Evolutionary conservation across 2,113 vertebrate species (phyloP), one percentile per base, ranked within the genome.

Genomic region (Morphnarchus princeps): DNA sequence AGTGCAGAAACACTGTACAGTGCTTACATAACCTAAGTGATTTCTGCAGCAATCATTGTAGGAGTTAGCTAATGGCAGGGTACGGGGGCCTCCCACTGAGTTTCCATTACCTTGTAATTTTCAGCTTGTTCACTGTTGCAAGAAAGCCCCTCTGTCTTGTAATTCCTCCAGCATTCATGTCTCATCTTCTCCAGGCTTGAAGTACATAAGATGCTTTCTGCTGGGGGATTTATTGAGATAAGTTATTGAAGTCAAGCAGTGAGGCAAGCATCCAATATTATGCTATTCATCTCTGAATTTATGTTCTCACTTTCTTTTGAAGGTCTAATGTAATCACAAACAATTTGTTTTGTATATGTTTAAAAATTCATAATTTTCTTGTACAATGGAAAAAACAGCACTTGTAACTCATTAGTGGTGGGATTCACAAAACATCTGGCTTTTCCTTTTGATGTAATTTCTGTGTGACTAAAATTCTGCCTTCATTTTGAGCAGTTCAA

Each of bases 51-150:
- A 97, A 95, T 98, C 98, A 95, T 67, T 95, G 97, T 45, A 95
- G 97, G 96, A 97, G 97, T 98, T 96, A 96, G 98, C 97, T 98
- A 98, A 98, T 98, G 97, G 97, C 97, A 97, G 98, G 96, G 97
- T 97, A 97, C 3, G 40, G 96, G 93, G 97, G 93, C 98, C 95
- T 98, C 98, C 98, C 4, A 93, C 98, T 89, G 98, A 76, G 97
- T 97, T 98, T 94, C 98, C 98, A 98, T 98, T 98, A 98, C 98
- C 98, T 98, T 97, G 98, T 98, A 98, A 98, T 98, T 98, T 98
- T 97, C 97, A 97, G 97, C 98, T 98, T 97, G 98, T 98, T 98
- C 98, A 97, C 97, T 98, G 98, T 96, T 97, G 98, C 98, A 97
- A 91, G 97, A 95, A 98, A 98, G 95, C 96, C 94, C 96, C 96